Conservation (phyloP, 1,140 invertebrate genomes). For the Argopecten irradians region DNA sequence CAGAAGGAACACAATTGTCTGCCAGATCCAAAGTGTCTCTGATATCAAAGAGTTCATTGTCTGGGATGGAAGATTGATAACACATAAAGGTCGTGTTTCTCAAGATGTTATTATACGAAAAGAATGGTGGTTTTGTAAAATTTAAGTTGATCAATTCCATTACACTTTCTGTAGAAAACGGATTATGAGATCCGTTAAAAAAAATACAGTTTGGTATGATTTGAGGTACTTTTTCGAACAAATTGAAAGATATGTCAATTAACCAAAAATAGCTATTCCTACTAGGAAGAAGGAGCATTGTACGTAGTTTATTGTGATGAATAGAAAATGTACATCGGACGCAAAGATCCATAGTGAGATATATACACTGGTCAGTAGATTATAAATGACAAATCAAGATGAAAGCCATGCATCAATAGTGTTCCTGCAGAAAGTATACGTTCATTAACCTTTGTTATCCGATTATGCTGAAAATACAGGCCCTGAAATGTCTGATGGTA, state of each 20-base stretch:
- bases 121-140: background rate
- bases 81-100: background rate
- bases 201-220: background rate
- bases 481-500: no score
- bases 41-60: background rate
- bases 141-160: background rate
- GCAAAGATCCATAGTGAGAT: background rate
- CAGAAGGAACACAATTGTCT: background rate
- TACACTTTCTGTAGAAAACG: background rate
- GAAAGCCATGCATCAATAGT: no score
- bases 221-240: background rate
- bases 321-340: background rate
- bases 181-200: background rate
- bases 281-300: background rate
- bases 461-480: no score
- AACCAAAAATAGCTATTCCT: background rate
- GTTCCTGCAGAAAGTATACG: no score
- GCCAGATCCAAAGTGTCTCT: background rate
- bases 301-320: background rate
- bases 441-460: no score
- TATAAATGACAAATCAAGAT: background rate
- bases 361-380: background rate
- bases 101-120: background rate
- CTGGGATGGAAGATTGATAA: background rate
- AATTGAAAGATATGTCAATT: background rate